Conservation (phyloP, 2,113 vertebrate species). For the Sinocyclocheilus anshuiensis region DNA sequence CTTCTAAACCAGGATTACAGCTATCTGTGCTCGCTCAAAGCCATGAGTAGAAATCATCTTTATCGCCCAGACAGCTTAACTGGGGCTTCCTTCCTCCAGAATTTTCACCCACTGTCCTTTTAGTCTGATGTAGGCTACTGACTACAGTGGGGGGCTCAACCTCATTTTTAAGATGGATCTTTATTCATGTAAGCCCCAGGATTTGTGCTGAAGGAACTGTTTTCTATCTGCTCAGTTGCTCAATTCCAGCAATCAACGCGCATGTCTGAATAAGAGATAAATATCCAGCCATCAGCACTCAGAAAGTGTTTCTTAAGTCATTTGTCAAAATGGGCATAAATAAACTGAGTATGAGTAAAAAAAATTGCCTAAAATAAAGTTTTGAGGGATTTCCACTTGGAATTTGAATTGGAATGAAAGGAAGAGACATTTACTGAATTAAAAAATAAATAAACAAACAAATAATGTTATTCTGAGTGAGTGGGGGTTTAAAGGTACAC, state of each 20-base stretch:
- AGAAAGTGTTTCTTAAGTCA: conserved; percentile 10
- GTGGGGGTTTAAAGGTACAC: no score
- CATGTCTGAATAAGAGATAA: conserved; percentile 51
- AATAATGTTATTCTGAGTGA: no score
- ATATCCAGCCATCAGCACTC: conserved; percentile 54
- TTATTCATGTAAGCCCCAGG: conserved; percentile 52
- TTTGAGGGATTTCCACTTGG: background rate
- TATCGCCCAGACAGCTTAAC: conserved; percentile 60
- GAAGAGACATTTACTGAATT: no score
- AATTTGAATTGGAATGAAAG: no score
- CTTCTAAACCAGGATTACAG: conserved; percentile 74
- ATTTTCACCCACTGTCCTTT: conserved; percentile 60
- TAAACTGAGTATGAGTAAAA: background rate
- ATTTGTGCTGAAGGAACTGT: conserved; percentile 62
- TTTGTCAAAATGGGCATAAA: no score
- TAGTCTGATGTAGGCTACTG: conserved; percentile 47
- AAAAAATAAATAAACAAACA: no score
- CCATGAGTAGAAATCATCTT: conserved; percentile 61
- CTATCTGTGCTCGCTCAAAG: conserved; percentile 60
- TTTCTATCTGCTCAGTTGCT: conserved; percentile 44
- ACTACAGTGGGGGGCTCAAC: conserved; percentile 33
- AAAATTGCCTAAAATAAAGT: background rate
- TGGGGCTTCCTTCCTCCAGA: conserved; percentile 62
- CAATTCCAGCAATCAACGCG: conserved; percentile 54
- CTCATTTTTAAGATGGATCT: conserved; percentile 43